Percentiles rank a stretch among this genome's conserved stretches.
Evolutionary conservation across 2,113 vertebrate species (phyloP).

Genomic region (Accipiter cooperii): DNA sequence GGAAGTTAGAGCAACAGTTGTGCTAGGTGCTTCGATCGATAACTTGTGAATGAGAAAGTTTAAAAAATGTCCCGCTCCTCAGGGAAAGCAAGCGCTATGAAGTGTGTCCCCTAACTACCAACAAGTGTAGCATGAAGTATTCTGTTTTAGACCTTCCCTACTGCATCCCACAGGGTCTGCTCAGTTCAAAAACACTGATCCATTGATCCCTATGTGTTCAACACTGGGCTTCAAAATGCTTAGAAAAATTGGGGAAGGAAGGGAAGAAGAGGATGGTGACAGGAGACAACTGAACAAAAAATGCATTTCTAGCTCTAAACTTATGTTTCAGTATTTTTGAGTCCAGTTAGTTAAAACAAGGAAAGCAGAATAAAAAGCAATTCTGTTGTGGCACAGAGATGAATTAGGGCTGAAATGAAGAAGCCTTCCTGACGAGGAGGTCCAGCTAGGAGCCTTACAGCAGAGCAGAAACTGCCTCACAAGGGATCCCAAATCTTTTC

Average conservation of each 20-base stretch:
- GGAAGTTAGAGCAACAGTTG: neutral
- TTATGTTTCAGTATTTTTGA: conserved; percentile 43
- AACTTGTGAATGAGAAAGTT: neutral
- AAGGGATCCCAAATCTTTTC: neutral
- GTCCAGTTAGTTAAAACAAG: conserved; percentile 50
- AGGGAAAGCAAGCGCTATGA: neutral
- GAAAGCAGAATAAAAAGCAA: neutral
- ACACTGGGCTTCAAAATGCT: neutral
- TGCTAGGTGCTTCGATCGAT: neutral
- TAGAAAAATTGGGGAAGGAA: neutral
- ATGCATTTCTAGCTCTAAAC: conserved; percentile 12
- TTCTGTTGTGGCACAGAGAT: neutral
- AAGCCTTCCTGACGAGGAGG: neutral
- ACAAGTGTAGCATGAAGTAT: neutral
- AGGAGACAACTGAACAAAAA: neutral
- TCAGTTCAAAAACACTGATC: neutral
- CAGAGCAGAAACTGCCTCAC: neutral
- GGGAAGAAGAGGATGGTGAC: neutral
- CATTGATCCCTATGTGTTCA: neutral
- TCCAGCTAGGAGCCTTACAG: neutral
- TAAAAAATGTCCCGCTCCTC: neutral
- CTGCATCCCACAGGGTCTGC: neutral
- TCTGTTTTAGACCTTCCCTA: neutral
- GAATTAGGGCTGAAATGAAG: neutral
- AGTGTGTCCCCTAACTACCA: neutral